Conservation (phyloP, 2,797 vertebrate species). For the Pangasius krempfi region DNA sequence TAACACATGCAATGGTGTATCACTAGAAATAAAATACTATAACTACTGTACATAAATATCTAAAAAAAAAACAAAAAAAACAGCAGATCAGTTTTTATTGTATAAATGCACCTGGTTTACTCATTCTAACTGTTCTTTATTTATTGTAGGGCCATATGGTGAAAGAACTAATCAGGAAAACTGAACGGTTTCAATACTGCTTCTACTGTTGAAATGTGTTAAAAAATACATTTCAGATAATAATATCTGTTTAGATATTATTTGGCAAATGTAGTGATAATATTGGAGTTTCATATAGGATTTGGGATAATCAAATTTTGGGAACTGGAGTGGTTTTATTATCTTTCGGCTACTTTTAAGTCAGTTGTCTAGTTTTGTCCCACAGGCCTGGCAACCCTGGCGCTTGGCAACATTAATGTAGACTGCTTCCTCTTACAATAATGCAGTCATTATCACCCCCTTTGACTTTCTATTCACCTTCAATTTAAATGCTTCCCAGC, state of each 20-base stretch:
- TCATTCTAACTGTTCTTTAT: not conserved
- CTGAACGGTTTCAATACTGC: not conserved
- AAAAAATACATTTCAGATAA: not conserved
- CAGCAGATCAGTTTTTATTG: not conserved
- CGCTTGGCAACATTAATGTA: constrained; percentile 8
- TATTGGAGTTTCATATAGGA: not conserved
- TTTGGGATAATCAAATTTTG: not conserved
- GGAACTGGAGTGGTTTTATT: not conserved
- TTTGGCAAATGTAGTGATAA: not conserved
- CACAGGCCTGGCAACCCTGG: constrained; percentile 6
- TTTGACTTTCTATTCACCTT: constrained; percentile 16
- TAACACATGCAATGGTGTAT: not conserved
- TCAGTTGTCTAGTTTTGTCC: not conserved
- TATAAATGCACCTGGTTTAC: not conserved
- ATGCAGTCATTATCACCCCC: constrained; percentile 24
- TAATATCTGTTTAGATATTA: not conserved
- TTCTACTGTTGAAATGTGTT: not conserved
- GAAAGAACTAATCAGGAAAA: too few species aligned
- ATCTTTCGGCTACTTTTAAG: not conserved
- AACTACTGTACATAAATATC: not conserved
- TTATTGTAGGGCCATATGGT: too few species aligned
- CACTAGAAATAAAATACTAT: not conserved
- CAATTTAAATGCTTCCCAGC: constrained; percentile 47
- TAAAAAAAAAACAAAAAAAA: too few species aligned
- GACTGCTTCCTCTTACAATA: constrained; percentile 22